phyloP scores from a whole-genome alignment of 2,888 invertebrate species.

The Nipponacmea schrenckii region DNA sequence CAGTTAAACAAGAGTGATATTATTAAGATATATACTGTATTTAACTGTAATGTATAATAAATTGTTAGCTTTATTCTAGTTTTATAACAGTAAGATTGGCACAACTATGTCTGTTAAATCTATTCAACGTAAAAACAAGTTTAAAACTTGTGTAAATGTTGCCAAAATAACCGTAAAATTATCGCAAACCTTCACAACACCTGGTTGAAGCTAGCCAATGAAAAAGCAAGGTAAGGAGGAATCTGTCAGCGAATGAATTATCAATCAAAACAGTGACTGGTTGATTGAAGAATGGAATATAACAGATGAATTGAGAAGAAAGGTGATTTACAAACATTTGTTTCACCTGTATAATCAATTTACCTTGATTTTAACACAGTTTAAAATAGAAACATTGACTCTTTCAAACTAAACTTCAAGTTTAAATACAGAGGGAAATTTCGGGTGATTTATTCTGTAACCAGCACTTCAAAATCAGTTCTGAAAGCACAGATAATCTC shows the following conservation, averaged over 20 bases:
- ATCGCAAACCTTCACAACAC: not conserved
- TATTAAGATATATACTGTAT: too few relatives aligned
- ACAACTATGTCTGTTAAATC: not conserved
- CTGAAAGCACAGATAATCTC: too few relatives aligned
- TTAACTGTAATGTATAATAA: too few relatives aligned
- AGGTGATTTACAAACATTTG: not conserved
- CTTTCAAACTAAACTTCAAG: too few relatives aligned
- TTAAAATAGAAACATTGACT: too few relatives aligned
- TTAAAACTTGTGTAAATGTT: not conserved
- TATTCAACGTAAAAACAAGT: not conserved
- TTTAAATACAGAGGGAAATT: too few relatives aligned
- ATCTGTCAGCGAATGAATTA: not conserved
- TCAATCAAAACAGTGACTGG: not conserved
- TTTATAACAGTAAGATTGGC: too few relatives aligned
- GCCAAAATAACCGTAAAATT: not conserved
- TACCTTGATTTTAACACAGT: too few relatives aligned
- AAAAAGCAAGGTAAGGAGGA: not conserved
- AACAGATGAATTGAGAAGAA: not conserved
- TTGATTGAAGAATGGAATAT: slow-evolving; percentile 1
- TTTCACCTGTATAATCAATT: slow-evolving; percentile 1
- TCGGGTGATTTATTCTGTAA: too few relatives aligned
- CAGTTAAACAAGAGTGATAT: too few relatives aligned
- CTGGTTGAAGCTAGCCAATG: not conserved
- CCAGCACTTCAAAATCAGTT: too few relatives aligned
- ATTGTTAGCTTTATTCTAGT: too few relatives aligned